Percentiles rank a stretch among this genome's conserved stretches.
These are phyloP conservation scores for Drosophila rufa DNA, from an alignment of 1,140 invertebrate genomes.

Conservation along the genomic window DNA sequence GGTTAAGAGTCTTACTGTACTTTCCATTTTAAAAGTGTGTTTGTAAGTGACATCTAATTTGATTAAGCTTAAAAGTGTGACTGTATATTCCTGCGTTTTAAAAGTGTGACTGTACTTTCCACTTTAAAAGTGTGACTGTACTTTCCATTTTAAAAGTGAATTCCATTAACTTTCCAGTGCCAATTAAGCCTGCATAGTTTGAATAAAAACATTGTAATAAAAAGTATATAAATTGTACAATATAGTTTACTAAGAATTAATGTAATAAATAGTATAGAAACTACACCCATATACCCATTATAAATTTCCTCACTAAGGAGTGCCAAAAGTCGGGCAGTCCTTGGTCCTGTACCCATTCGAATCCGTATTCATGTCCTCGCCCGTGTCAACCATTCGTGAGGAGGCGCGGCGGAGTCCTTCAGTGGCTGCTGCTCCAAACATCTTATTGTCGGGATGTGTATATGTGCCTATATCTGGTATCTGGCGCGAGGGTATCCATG, in stretches of 20 bases:
- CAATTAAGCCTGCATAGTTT: neutral
- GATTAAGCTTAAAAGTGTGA: too few relatives aligned
- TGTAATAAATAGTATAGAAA: neutral
- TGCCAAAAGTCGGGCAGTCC: constrained; percentile 3
- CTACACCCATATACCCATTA: neutral
- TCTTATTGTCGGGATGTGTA: constrained; percentile 54
- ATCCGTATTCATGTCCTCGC: neutral
- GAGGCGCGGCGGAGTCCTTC: constrained; percentile 54
- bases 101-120: too few relatives aligned
- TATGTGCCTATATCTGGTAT: constrained; percentile 9
- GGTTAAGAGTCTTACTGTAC: too few relatives aligned
- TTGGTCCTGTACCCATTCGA: constrained; percentile 3
- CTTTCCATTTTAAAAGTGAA: too few relatives aligned
- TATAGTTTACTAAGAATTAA: neutral
- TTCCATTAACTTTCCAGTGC: too few relatives aligned
- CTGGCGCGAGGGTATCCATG: neutral
- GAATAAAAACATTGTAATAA: neutral
- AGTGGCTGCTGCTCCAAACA: constrained; percentile 49
- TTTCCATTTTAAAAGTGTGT: too few relatives aligned
- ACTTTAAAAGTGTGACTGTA: too few relatives aligned
- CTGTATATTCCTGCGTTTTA: too few relatives aligned
- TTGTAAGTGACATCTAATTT: too few relatives aligned
- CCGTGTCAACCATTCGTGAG: constrained; percentile 75
- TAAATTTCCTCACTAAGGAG: neutral
- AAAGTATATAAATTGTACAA: neutral